phyloP scores from a whole-genome alignment of 2,797 vertebrate species.

The Acridotheres tristis region DNA sequence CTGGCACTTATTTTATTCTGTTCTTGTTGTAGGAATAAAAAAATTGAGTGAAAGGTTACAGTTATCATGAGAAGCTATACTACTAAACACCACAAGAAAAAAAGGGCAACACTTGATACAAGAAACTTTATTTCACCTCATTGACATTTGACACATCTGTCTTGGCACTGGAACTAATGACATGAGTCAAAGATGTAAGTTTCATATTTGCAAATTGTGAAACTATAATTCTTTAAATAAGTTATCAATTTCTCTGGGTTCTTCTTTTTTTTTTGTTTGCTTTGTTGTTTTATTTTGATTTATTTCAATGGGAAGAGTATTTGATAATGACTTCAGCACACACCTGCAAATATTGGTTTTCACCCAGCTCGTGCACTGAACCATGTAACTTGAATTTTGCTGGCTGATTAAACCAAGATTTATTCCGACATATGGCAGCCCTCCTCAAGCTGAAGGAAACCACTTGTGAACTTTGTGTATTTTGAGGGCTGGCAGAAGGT shows the following conservation, averaged over 20 bases:
- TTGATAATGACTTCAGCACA: not conserved
- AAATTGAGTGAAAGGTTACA: not conserved
- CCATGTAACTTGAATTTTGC: not conserved
- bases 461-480: not conserved
- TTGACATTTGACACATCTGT: not conserved
- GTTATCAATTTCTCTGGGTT: accelerated
- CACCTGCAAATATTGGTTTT: not conserved
- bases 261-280: too few species aligned
- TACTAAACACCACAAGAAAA: not conserved
- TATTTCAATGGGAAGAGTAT: not conserved
- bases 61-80: not conserved
- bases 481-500: not conserved
- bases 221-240: not conserved
- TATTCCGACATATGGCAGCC: not conserved
- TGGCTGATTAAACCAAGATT: not conserved
- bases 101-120: not conserved
- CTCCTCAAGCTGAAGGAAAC: not conserved
- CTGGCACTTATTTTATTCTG: not conserved
- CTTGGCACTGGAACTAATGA: not conserved
- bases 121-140: not conserved
- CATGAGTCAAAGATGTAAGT: not conserved
- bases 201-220: not conserved
- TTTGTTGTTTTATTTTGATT: not conserved
- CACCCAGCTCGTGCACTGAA: not conserved
- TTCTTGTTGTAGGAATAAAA: not conserved